These are phyloP conservation scores for Oreochromis spilurus DNA, from an alignment of 2,113 vertebrate genomes.

Conservation along the genomic window DNA sequence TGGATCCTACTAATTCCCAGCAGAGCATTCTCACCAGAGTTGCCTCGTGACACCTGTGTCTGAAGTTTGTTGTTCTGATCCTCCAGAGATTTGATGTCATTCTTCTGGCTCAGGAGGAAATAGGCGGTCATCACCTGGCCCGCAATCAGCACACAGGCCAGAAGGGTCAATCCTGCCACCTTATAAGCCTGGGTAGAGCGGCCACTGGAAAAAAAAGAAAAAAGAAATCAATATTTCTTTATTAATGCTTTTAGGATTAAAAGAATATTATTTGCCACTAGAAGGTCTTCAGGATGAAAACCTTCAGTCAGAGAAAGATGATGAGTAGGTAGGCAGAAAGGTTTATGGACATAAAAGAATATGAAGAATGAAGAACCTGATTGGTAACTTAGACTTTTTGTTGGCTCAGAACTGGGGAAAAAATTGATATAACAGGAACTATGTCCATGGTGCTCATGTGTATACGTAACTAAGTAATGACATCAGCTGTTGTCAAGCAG, in stretches of 20 bases:
- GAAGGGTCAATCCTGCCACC: slow-evolving; percentile 60
- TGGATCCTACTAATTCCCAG: not conserved
- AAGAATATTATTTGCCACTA: not conserved
- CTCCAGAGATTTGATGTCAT: slow-evolving; percentile 53
- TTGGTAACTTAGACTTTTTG: not conserved
- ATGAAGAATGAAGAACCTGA: not conserved
- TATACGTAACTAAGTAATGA: not conserved
- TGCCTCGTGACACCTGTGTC: not conserved
- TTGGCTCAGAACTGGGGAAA: not conserved
- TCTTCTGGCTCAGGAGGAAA: slow-evolving; percentile 61
- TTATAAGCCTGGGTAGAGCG: slow-evolving; percentile 42
- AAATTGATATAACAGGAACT: not conserved
- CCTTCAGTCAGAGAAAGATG: not conserved
- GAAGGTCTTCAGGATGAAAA: not conserved
- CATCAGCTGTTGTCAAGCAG: slow-evolving; percentile 27
- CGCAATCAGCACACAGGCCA: slow-evolving; percentile 65
- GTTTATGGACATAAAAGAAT: not conserved
- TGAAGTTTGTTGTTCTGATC: slow-evolving; percentile 23
- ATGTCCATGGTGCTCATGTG: not conserved
- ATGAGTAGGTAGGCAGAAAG: not conserved
- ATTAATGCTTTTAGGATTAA: not conserved
- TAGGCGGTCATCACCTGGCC: slow-evolving; percentile 60
- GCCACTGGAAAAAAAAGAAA: not conserved
- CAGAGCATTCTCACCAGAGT: slow-evolving; percentile 28
- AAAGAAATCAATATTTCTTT: not conserved